A percentile compares a stretch with the other conserved stretches of the same genome.
Evolutionary conservation across 2,797 vertebrate genomes (phyloP).

Genomic region (Onychomys leucogaster): DNA sequence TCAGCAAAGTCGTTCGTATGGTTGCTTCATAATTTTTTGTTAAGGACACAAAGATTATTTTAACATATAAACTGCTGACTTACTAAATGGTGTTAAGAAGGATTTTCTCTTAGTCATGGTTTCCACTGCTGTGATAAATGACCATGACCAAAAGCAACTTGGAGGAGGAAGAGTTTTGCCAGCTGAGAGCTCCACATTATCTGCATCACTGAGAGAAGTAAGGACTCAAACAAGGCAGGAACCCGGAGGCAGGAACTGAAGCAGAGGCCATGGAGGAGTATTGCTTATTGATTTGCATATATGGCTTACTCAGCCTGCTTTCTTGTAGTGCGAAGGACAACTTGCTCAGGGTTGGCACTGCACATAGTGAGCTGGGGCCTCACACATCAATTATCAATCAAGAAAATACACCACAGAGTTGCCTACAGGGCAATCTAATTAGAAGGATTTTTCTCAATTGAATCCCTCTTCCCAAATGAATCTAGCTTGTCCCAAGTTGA

Average conservation of each 20-base stretch:
- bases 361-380: not conserved
- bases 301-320: not conserved
- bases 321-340: not conserved
- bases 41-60: not conserved
- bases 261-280: not conserved
- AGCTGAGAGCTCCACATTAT: not conserved
- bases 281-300: not conserved
- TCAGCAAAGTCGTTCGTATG: not conserved
- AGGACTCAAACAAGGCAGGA: not conserved
- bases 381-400: not conserved
- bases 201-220: not conserved
- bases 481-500: not conserved
- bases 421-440: not conserved
- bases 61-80: not conserved
- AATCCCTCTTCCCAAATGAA: not conserved
- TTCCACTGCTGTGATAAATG: not conserved
- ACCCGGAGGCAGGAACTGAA: not conserved
- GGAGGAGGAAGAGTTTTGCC: not conserved
- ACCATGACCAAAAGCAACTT: not conserved
- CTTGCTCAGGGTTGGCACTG: not conserved
- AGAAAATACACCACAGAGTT: not conserved
- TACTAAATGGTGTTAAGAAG: not conserved
- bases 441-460: not conserved
- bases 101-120: not conserved
- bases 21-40: not conserved